Conservation (phyloP, 2,888 invertebrate species). For the Tenthredo livida region DNA sequence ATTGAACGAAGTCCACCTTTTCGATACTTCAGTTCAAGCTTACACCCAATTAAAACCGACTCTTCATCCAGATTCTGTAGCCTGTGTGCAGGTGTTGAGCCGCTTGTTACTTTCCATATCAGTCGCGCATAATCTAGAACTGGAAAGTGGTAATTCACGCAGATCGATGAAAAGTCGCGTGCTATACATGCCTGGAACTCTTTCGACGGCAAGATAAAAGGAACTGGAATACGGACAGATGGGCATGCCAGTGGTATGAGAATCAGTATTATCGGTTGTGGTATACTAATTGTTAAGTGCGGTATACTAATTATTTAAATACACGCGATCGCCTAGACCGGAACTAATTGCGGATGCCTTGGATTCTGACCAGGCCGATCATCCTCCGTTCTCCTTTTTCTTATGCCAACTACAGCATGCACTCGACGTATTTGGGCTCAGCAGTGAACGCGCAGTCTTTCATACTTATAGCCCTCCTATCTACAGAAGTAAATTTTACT, state of each 20-base stretch:
- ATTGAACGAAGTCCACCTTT: background rate
- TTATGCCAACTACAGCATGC: background rate
- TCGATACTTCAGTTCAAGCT: background rate
- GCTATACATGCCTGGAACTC: background rate
- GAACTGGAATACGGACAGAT: conserved; percentile 23
- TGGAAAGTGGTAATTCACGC: background rate
- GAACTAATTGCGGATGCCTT: conserved; percentile 54
- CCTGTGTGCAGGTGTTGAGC: background rate
- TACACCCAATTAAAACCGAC: background rate
- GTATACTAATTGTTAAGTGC: conserved; percentile 55
- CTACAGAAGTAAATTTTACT: conserved; percentile 26
- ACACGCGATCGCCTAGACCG: conserved; percentile 56
- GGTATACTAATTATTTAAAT: conserved; percentile 58
- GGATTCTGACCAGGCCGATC: conserved; percentile 56
- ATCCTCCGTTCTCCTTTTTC: conserved; percentile 25
- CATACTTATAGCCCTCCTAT: background rate
- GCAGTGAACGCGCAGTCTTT: conserved; percentile 12
- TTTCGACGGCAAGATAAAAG: conserved; percentile 43
- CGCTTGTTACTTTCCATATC: conserved; percentile 9
- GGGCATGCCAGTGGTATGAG: background rate
- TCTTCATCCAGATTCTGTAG: background rate
- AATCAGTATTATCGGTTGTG: conserved; percentile 35
- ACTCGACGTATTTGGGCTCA: conserved; percentile 21
- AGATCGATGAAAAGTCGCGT: conserved; percentile 8
- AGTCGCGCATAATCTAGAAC: background rate